Base-by-base conservation (phyloP, 2,888 invertebrate genomes). In the Drosophila subsilvestris region DNA sequence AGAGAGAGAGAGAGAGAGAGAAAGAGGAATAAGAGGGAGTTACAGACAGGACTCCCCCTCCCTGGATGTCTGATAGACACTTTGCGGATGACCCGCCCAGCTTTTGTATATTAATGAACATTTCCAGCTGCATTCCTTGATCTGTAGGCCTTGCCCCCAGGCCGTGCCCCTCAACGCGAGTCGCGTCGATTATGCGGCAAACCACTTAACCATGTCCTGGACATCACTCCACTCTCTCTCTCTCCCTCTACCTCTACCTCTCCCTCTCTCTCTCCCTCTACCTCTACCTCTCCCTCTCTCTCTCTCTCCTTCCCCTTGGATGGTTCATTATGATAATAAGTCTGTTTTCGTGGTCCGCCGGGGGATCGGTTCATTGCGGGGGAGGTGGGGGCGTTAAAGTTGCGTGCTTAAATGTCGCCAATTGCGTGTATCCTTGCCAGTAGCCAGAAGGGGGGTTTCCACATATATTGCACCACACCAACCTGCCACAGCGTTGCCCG, bases 371-470 rank as follows among this genome's bases (percentile, higher is more conserved):
- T 58, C 65, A 72, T 74, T 66, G 76, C 69, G 76, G 75, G 32
- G 3, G 1, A 0, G 3, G 10, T 3, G 37, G 75, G 4, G 67
- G 69, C 82, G 70, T 84, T 80, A 85, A 85, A 72, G 78, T 82
- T 82, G 86, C 82, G 86, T 81, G 80, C 79, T 86, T 80, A 84
- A 86, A 86, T 86, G 80, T 75, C 82, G 74, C 83, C 87, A 87
- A 84, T 86, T 86, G 83, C 84, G 74, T 82, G 75, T 83, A 75
- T 80, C 75, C 17, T 76, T 74, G 63, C 76, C 37, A 37, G 37
- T 6, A 6, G 7, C 6, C 37, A n/a, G 37, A 2, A 6, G 37
- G n/a, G 42, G 29, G 27, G 18, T 10, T 49, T 65, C 43, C 56
- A 63, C 54, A 63, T 18, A 17, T 18, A 22, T 29, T 6, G 18